Evolutionary conservation across 2,797 vertebrate genomes (phyloP), one percentile per base, ranked within the genome.

Genomic region (Poecilia gillii): DNA sequence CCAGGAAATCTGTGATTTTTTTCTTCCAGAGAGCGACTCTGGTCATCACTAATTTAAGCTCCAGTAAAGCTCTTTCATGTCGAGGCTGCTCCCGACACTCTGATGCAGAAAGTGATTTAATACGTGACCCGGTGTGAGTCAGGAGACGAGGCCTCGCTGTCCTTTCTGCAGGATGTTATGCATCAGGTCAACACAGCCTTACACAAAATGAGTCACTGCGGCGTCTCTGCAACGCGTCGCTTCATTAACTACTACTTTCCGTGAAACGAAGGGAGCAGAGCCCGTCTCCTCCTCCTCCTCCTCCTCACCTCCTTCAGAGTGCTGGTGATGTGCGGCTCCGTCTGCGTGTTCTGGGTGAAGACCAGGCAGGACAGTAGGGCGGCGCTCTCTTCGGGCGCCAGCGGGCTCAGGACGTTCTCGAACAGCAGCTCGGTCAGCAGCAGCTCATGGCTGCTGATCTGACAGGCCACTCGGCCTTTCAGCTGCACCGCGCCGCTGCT

Each of bases 341-440:
- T 96, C 87, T 96, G 96, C 0, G 96, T 96, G 62, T 97, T 95
- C 90, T 97, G 97, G 6, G 96, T 96, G 86, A 97, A 98, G 53
- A 98, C 93, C 79, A 98, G 85, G 79, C 97, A 98, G 62, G 97
- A 97, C 80, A 98, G 96, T 90, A 98, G 95, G 83, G 97, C 97
- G 18, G 97, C 97, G 6, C 97, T 98, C 94, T 98, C 97, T 88
- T 98, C 97, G 0, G 97, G 97, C 9, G 95, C 96, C 89, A 98
- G 92, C 2, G 97, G 92, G 8, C 97, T 97, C 85, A 98, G 94
- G 4, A 95, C 95, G 0, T 98, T 97, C 87, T 98, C 97, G 2
- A 98, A 97, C 87, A 98, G 96, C 90, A 98, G 96, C 93, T 98
- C 97, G 0, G 97, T 98, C 53, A 98, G 96, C 70, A 98, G 95